A percentile compares a stretch with the other conserved stretches of the same genome.
Evolutionary conservation across 2,888 invertebrate species (phyloP).

Genomic region (Mythimna vitellina): DNA sequence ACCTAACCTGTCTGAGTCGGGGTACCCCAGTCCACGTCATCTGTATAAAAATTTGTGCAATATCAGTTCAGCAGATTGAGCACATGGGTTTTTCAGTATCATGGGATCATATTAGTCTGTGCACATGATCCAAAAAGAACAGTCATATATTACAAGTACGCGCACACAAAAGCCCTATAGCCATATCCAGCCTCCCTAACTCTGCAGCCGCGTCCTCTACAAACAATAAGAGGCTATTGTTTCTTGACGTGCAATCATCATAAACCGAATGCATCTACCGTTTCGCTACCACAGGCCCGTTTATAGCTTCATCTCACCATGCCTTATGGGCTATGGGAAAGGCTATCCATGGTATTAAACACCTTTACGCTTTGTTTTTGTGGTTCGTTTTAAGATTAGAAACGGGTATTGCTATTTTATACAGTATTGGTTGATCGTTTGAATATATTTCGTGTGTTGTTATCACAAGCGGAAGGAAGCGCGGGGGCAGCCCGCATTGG

Average conservation of each 20-base stretch:
- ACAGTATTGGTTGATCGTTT: slow-evolving; percentile 9
- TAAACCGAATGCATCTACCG: slow-evolving; percentile 79
- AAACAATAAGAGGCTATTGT: slow-evolving; percentile 82
- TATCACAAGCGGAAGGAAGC: no score
- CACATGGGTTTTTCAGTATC: not conserved
- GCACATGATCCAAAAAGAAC: not conserved
- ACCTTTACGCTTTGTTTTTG: slow-evolving; percentile 48
- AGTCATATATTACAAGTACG: not conserved
- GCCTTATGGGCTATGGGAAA: slow-evolving; percentile 43
- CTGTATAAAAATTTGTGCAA: no score
- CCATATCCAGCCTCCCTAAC: slow-evolving; percentile 40
- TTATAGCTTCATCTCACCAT: slow-evolving; percentile 64
- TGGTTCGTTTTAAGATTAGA: slow-evolving; percentile 33
- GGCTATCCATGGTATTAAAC: slow-evolving; percentile 32
- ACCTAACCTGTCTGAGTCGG: no score
- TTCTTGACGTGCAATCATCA: slow-evolving; percentile 81
- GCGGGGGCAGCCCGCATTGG: no score
- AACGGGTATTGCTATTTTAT: slow-evolving; percentile 43
- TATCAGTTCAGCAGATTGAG: no score
- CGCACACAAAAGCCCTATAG: not conserved
- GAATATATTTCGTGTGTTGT: slow-evolving; percentile 1
- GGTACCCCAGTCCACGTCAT: no score
- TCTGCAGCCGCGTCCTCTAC: slow-evolving; percentile 58
- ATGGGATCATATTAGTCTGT: not conserved
- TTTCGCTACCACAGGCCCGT: slow-evolving; percentile 64